Conservation (phyloP, 2,888 invertebrate species). For the Papilio protenor region DNA sequence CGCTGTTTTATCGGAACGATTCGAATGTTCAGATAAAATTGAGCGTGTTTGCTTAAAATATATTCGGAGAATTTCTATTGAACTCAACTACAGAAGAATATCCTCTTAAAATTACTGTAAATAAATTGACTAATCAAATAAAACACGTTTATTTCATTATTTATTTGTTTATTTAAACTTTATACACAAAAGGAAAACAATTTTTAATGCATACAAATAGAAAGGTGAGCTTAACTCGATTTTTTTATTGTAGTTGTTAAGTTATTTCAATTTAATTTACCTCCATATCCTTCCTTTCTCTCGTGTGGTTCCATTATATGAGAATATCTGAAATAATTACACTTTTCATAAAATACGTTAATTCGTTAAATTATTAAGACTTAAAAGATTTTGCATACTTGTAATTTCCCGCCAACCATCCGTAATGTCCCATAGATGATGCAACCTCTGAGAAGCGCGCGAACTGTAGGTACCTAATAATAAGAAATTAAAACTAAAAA, state of each 20-base stretch:
- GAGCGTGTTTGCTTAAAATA: no score
- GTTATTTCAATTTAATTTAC: not conserved
- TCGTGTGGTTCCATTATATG: constrained; percentile 62
- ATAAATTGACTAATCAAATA: not conserved
- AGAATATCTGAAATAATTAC: constrained; percentile 48
- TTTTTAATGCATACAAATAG: no score
- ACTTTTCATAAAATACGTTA: not conserved
- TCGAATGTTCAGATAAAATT: no score
- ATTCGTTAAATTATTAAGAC: no score
- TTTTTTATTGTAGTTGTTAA: not conserved
- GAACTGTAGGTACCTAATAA: constrained; percentile 63
- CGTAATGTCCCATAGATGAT: constrained; percentile 66
- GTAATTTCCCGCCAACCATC: constrained; percentile 64
- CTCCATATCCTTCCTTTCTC: constrained; percentile 57
- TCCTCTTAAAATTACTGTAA: not conserved
- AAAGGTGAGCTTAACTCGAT: not conserved
- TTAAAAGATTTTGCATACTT: constrained; percentile 38
- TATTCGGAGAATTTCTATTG: no score
- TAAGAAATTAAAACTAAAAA: not conserved
- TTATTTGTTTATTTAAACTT: no score
- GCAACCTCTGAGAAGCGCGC: constrained; percentile 59
- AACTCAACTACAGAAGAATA: no score
- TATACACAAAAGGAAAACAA: no score
- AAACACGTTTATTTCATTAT: not conserved
- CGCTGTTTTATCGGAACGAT: no score